A percentile compares a stretch with the other conserved stretches of the same genome.
phyloP scores from a whole-genome alignment of 2,888 invertebrate genomes.

The Eupithecia subumbrata region DNA sequence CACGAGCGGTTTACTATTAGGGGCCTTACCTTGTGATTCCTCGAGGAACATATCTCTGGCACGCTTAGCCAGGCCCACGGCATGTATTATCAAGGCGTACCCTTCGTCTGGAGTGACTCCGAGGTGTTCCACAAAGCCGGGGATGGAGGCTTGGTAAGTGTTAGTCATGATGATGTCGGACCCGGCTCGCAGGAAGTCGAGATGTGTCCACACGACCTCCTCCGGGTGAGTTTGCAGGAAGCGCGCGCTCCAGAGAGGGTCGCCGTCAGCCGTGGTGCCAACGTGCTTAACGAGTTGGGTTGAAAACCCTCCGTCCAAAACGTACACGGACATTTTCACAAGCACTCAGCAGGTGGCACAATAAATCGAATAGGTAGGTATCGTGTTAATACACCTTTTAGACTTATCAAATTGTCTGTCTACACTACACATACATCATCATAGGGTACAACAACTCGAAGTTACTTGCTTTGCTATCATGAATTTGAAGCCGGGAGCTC shows the following conservation, averaged over 20 bases:
- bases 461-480: not conserved
- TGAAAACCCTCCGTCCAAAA: conserved; percentile 90
- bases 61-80: conserved; percentile 88
- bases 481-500: not conserved
- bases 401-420: not conserved
- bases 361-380: not conserved
- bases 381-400: too few species aligned
- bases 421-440: not conserved
- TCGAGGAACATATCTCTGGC: conserved; percentile 86
- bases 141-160: conserved; percentile 93
- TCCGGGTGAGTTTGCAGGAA: conserved; percentile 90
- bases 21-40: conserved; percentile 63
- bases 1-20: conserved; percentile 81
- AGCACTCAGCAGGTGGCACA: not conserved
- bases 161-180: conserved; percentile 93
- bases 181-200: conserved; percentile 93
- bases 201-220: conserved; percentile 89
- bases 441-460: not conserved
- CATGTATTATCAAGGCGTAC: conserved; percentile 87
- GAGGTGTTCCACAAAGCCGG: conserved; percentile 89
- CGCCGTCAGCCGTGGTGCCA: conserved; percentile 88
- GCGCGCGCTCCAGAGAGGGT: conserved; percentile 94
- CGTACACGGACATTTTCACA: conserved; percentile 57
- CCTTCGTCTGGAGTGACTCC: conserved; percentile 87
- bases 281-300: conserved; percentile 90